Base-by-base conservation (phyloP, 2,113 vertebrate species). In the Hypocryptadius cinnamomeus region DNA sequence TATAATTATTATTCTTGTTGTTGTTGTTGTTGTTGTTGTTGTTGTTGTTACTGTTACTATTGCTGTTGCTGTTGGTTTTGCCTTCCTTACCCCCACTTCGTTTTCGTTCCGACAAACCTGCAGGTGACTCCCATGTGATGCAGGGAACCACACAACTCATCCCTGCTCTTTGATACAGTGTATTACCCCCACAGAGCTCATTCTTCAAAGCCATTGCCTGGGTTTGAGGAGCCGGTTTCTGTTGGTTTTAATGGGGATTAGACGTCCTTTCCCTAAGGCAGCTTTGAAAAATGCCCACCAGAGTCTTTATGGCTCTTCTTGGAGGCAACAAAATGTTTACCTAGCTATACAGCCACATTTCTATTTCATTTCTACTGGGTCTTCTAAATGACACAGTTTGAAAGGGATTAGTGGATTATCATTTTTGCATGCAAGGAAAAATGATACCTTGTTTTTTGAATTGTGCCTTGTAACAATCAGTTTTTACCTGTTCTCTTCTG, bases 221-320 rank as follows among this genome's bases (percentile, higher is more conserved):
- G 61, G 30, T 68, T 37, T 76, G 87, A 84, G 72, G 69, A 96
- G 73, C 40, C 61, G 74, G 83, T 83, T 94, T 91, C 90, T 88
- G 65, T 86, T 95, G 48, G 90, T 95, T 95, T 95, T 95, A 92
- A 92, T 94, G 79, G 92, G 45, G 48, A 86, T 80, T 94, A 85
- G 72, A 88, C 79, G 78, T 93, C 65, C 87, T 92, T 78, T 61
- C 93, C 94, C 92, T 68, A 60, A 90, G 93, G 94, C 90, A 90
- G 27, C 82, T 90, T 79, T 69, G 90, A 94, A 96, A 90, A 96
- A 64, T 88, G 48, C 90, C 76, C 37, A 56, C 69, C 40, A 71
- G 64, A 78, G 91, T 68, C 95, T 92, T 95, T 91, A 95, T 92
- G 90, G 48, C 40, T 88, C 69, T 70, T 91, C 68, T 85, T 84